A percentile compares a stretch with the other conserved stretches of the same genome.
phyloP scores from a whole-genome alignment of 2,113 vertebrate genomes.

The Hystrix cristata region DNA sequence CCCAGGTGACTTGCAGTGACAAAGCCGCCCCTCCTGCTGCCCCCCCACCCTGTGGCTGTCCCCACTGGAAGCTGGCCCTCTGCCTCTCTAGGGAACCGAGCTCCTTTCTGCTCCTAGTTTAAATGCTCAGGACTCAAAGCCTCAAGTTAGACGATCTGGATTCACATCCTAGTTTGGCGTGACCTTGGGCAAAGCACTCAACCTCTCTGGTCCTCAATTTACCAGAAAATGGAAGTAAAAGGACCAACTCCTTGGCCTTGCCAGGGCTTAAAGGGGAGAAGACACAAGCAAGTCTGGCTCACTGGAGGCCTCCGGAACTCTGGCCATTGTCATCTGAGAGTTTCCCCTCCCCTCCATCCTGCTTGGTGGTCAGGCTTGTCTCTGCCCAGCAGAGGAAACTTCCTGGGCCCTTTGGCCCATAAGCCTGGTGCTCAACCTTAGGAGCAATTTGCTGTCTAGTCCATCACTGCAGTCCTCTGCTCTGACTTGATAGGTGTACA shows the following conservation, averaged over 20 bases:
- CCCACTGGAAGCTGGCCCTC: too few species aligned
- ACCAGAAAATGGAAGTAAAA: neutral
- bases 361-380: neutral
- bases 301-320: neutral
- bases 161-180: neutral
- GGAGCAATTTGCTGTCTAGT: too few species aligned
- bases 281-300: neutral
- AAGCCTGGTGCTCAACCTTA: neutral
- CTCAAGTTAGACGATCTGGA: neutral
- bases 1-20: neutral
- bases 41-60: neutral
- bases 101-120: neutral
- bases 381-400: neutral
- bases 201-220: neutral
- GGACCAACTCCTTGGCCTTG: rapidly evolving
- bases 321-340: neutral
- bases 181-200: neutral
- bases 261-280: too few species aligned
- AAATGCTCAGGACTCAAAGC: neutral
- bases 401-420: neutral
- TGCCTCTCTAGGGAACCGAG: neutral
- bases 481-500: neutral
- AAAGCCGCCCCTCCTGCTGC: neutral
- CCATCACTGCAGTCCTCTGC: neutral
- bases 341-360: neutral